Evolutionary conservation across 2,888 invertebrate genomes (phyloP), one percentile per base, ranked within the genome.

Genomic region (Palloptera scutellata): DNA sequence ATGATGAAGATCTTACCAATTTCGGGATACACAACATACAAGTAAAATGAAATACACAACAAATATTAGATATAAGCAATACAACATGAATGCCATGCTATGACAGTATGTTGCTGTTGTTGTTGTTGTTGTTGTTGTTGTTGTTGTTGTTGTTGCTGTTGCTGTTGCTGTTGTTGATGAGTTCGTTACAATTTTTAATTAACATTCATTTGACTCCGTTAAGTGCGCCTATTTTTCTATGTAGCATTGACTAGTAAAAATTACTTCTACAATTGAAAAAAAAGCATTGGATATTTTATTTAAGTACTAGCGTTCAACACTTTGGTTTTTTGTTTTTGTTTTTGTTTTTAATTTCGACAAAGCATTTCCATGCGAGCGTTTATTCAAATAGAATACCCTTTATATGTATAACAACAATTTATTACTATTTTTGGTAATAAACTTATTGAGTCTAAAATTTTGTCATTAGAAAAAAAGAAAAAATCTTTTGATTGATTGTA

Each of bases 131-230:
- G 41, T 63, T 12, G 12, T 41, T 54, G 55, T 19, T 1, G n/a
- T 12, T 45, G 60, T 45, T 45, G 45, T 45, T 60, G 3, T 45
- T 60, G 60, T 20, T 60, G 60, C 8, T n/a, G 20, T 15, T 54
- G 9, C 11, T 15, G 41, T 63, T 12, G 12, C 15, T 54, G 55
- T 19, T 1, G n/a, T 12, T 45, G 59, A 59, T 58, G 58, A 57
- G 52, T 53, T 67, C 59, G 67, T 59, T 63, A 63, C 59, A 17
- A 63, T 67, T 67, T 67, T 67, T 67, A 67, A 67, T 67, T 63
- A 67, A 52, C 58, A 52, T 58, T 52, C 30, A 20, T 42, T 62
- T 52, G 53, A 12, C 13, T 12, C 64, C 64, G 64, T 64, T 64
- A 64, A 64, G 41, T 58, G 57, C 41, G 64, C 59, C 48, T 58